Evolutionary conservation across 2,797 vertebrate species (phyloP).

Genomic region (Sandelia bainsii): DNA sequence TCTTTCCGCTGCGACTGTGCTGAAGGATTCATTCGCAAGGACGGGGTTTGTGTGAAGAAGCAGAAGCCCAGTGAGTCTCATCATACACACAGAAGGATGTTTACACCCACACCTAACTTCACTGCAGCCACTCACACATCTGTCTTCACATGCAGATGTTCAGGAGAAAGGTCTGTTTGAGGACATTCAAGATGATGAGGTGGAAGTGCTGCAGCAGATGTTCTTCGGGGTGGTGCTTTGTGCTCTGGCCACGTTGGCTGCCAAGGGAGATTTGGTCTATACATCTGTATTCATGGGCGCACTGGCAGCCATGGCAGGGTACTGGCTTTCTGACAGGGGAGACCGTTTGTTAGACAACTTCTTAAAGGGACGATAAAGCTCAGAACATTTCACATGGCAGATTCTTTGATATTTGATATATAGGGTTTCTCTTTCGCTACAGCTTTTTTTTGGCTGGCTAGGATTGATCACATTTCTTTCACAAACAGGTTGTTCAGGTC

Average conservation of each 20-base stretch:
- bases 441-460: too few relatives aligned
- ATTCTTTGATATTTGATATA: background rate
- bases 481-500: too few relatives aligned
- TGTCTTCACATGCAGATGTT: constrained; percentile 72
- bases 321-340: constrained; percentile 94
- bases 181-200: constrained; percentile 93
- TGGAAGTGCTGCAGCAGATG: constrained; percentile 97
- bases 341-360: constrained; percentile 89
- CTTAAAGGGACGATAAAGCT: constrained; percentile 86
- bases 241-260: constrained; percentile 92
- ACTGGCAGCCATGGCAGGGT: constrained; percentile 92
- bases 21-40: constrained; percentile 81
- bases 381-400: background rate
- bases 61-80: constrained; percentile 82
- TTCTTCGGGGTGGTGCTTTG: constrained; percentile 94
- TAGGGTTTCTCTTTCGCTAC: too few relatives aligned
- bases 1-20: constrained; percentile 90
- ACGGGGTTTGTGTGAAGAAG: constrained; percentile 85
- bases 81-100: background rate
- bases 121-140: background rate
- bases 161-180: constrained; percentile 91
- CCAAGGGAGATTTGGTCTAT: constrained; percentile 96
- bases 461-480: too few relatives aligned
- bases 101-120: background rate
- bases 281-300: constrained; percentile 96